Base-by-base conservation (phyloP, 2,888 invertebrate species). In the Eulithis testata region DNA sequence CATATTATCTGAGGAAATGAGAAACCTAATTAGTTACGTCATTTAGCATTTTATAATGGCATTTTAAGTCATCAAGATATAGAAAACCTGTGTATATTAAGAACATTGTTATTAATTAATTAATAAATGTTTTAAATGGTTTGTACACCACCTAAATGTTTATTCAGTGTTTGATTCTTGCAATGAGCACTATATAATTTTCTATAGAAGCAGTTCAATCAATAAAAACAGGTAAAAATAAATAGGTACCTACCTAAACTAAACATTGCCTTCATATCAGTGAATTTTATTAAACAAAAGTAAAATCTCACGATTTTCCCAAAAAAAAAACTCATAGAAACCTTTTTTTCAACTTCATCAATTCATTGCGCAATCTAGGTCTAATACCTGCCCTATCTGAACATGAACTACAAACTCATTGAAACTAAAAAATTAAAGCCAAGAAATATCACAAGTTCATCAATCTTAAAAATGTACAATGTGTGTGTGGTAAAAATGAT, bases 401-500 rank as follows among this genome's bases (percentile, higher is more conserved):
- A 21, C 21, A 21, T 21, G 21, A 21, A 21, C 21, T 2, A 21
- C 21, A 21, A 21, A 21, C 1, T 21, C 21, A 21, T 21, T 21
- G 21, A 21, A 31, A 31, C 31, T 31, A 31, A 31, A 3, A 31
- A 31, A 53, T 53, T 47, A 58, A 9, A 21, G 21, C 37, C 11
- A 36, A 4, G 47, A 40, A 52, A 36, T 37, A 53, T 14, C 36
- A 3, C n/a, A 12, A 44, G 45, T 60, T 54, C 49, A 53, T 60
- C 37, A 60, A 60, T 27, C 27, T 43, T 14, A 53, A 21, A 60
- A 54, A 60, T 60, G 52, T 21, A 54, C 40, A 36, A 60, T 11
- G 6, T 31, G n/a, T 36, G n/a, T 40, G 31, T 31, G 14, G 47
- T 57, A 62, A 62, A 66, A 62, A 56, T 56, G 65, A 66, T 67